Percentiles rank a stretch among this genome's conserved stretches.
Conservation (phyloP, 2,113 vertebrate species). For the Paramormyrops kingsleyae region DNA sequence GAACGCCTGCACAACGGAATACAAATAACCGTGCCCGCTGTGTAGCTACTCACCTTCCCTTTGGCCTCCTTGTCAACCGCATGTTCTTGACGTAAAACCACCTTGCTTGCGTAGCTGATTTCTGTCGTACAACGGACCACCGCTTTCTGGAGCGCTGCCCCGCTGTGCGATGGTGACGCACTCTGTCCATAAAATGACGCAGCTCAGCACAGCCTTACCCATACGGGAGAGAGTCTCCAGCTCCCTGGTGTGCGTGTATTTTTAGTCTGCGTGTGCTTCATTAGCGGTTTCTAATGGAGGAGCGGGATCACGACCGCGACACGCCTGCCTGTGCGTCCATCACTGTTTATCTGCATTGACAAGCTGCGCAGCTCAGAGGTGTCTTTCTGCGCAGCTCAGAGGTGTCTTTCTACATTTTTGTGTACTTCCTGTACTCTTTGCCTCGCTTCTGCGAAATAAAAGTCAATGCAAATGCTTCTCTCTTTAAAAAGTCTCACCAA, state of each 20-base stretch:
- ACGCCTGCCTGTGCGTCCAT: not conserved
- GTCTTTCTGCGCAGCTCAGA: not conserved
- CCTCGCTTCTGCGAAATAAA: not conserved
- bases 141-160: not conserved
- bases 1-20: not conserved
- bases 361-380: not conserved
- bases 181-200: not conserved
- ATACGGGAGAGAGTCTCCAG: not conserved
- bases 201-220: not conserved
- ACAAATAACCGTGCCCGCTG: not conserved
- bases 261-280: not conserved
- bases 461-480: not conserved
- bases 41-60: not conserved
- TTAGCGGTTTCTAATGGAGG: not conserved
- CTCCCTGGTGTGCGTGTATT: not conserved
- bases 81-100: not conserved
- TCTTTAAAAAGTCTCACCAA: not conserved
- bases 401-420: not conserved
- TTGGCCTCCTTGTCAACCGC: not conserved
- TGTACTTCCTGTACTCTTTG: not conserved
- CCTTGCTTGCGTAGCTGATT: not conserved
- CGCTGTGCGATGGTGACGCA: not conserved
- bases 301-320: not conserved
- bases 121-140: not conserved
- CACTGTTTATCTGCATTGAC: not conserved